Percentiles rank a stretch among this genome's conserved stretches.
Evolutionary conservation across 2,797 vertebrate species (phyloP).

Genomic region (Rhodeus uyekii): DNA sequence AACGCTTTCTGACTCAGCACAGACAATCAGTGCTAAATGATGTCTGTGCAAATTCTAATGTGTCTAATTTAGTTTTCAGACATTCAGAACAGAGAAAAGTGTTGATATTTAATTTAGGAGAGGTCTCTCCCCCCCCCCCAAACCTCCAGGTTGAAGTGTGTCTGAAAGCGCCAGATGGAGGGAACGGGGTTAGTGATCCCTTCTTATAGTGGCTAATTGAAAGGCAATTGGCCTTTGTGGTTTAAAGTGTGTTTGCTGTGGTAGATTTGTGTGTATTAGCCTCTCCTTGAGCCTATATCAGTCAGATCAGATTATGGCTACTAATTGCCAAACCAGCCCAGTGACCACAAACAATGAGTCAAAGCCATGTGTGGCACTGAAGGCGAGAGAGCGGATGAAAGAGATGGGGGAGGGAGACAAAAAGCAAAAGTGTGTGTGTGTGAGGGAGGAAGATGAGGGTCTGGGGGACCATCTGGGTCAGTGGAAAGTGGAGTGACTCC

Average conservation of each 20-base stretch:
- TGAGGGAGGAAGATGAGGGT: constrained; percentile 31
- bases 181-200: constrained; percentile 65
- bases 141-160: constrained; percentile 26
- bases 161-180: constrained; percentile 67
- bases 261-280: constrained; percentile 14
- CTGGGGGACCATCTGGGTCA: constrained; percentile 53
- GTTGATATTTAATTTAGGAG: not conserved
- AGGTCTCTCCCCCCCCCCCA: not conserved
- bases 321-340: constrained; percentile 61
- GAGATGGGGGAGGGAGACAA: constrained; percentile 29
- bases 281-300: constrained; percentile 61
- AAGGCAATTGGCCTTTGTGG: constrained; percentile 72
- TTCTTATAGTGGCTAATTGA: constrained; percentile 75
- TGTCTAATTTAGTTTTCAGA: constrained; percentile 9
- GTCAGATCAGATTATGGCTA: constrained; percentile 67
- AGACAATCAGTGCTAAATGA: not conserved
- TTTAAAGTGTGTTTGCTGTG: constrained; percentile 61
- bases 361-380: constrained; percentile 50
- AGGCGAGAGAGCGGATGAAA: not conserved
- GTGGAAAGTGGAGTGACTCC: constrained; percentile 35
- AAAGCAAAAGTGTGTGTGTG: constrained; percentile 26
- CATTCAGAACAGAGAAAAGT: not conserved
- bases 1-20: not conserved
- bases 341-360: constrained; percentile 66
- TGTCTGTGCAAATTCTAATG: not conserved